Conservation (phyloP, 1,140 invertebrate genomes). For the Phortica variegata region DNA sequence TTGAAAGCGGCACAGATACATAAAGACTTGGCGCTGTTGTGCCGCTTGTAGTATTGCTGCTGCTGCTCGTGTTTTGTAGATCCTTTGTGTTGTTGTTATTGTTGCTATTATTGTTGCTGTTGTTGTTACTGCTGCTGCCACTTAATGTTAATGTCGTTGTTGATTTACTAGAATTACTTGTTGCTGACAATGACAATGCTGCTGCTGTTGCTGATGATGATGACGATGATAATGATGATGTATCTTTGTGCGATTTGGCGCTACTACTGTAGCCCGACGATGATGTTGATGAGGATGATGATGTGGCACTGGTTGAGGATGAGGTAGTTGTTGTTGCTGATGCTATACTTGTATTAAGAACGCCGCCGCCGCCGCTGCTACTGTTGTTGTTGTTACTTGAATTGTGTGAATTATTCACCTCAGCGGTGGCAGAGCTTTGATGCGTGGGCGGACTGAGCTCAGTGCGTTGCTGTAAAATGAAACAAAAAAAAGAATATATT, state of each 20-base stretch:
- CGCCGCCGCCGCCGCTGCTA: too few species aligned
- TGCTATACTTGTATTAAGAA: slow-evolving; percentile 19
- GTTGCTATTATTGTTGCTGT: slow-evolving; percentile 24
- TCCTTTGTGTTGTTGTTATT: slow-evolving; percentile 14
- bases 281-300: slow-evolving; percentile 13
- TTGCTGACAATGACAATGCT: not conserved
- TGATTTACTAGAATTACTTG: slow-evolving; percentile 21
- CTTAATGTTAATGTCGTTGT: slow-evolving; percentile 23
- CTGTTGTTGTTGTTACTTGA: slow-evolving; percentile 30
- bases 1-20: slow-evolving; percentile 54
- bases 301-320: slow-evolving; percentile 15
- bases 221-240: slow-evolving; percentile 3
- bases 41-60: slow-evolving; percentile 14
- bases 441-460: slow-evolving; percentile 51
- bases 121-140: slow-evolving; percentile 16
- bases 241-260: not conserved
- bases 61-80: too few species aligned
- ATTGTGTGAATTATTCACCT: slow-evolving; percentile 31
- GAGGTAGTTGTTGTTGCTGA: slow-evolving; percentile 22
- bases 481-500: not conserved
- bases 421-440: slow-evolving; percentile 44
- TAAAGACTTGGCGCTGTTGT: slow-evolving; percentile 45
- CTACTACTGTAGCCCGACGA: not conserved
- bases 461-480: slow-evolving; percentile 46
- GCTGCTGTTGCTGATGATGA: slow-evolving; percentile 4